A percentile compares a stretch with the other conserved stretches of the same genome.
These are phyloP conservation scores for Orgyia antiqua DNA, from an alignment of 2,888 invertebrate species.

Conservation along the genomic window DNA sequence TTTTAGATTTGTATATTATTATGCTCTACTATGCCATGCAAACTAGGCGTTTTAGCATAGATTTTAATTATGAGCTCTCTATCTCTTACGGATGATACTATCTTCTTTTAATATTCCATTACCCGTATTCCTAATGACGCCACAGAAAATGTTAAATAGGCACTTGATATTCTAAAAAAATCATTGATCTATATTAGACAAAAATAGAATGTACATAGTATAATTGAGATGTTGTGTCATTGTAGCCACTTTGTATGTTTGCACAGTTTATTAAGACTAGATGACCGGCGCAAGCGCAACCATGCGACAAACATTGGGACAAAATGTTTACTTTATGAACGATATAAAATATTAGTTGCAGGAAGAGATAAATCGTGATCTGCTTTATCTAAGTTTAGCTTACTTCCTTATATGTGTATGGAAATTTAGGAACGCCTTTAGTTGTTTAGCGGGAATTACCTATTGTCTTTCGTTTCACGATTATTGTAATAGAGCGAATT, in stretches of 20 bases:
- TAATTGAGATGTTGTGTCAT: slow-evolving; percentile 43
- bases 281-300: slow-evolving; percentile 31
- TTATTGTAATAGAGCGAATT: slow-evolving; percentile 26
- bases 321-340: slow-evolving; percentile 44
- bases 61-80: too few relatives aligned
- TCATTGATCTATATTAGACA: too few relatives aligned
- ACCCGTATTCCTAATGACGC: too few relatives aligned
- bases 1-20: too few relatives aligned
- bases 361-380: slow-evolving; percentile 58
- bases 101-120: too few relatives aligned
- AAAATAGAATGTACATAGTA: slow-evolving; percentile 26
- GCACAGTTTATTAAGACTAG: slow-evolving; percentile 53
- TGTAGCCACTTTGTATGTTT: slow-evolving; percentile 43
- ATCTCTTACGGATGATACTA: too few relatives aligned
- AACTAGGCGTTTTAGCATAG: too few relatives aligned
- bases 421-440: slow-evolving; percentile 21
- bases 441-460: slow-evolving; percentile 16
- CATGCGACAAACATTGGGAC: slow-evolving; percentile 29
- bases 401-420: slow-evolving; percentile 37
- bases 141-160: too few relatives aligned
- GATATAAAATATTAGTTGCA: slow-evolving; percentile 44
- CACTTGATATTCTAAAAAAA: too few relatives aligned
- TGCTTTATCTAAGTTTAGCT: slow-evolving; percentile 27
- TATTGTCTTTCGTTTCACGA: slow-evolving; percentile 25
- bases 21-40: too few relatives aligned